These are phyloP conservation scores for Dolichomitus sp. DNA, from an alignment of 2,888 invertebrate species.

Conservation along the genomic window DNA sequence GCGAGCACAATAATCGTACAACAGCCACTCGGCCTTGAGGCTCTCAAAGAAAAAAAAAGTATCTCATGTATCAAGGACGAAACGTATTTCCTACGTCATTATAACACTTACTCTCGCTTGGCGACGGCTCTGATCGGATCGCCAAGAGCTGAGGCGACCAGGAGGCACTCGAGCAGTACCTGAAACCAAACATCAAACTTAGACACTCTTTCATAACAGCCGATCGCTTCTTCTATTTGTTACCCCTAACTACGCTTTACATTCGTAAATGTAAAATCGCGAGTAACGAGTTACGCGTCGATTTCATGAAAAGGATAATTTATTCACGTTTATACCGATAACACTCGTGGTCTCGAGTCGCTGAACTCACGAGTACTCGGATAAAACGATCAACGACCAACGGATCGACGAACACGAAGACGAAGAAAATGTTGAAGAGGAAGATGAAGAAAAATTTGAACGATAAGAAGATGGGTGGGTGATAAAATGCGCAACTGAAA, in stretches of 20 bases:
- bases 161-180: slow-evolving; percentile 89
- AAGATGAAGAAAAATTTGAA: slow-evolving; percentile 28
- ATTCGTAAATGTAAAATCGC: slow-evolving; percentile 7
- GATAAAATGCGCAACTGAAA: slow-evolving; percentile 28
- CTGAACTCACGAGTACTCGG: slow-evolving; percentile 21
- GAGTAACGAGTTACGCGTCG: slow-evolving; percentile 49
- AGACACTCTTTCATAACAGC: slow-evolving; percentile 24
- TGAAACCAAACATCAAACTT: slow-evolving; percentile 82
- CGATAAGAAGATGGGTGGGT: slow-evolving; percentile 25
- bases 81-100: slow-evolving; percentile 22
- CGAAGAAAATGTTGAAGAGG: slow-evolving; percentile 18
- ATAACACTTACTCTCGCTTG: slow-evolving; percentile 82
- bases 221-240: slow-evolving; percentile 15
- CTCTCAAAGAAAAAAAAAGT: neutral
- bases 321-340: neutral
- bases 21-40: slow-evolving; percentile 25
- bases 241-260: neutral
- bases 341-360: slow-evolving; percentile 38
- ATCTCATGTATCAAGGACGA: slow-evolving; percentile 18
- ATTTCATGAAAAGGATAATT: slow-evolving; percentile 32
- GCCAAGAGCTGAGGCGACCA: slow-evolving; percentile 86
- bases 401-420: slow-evolving; percentile 6
- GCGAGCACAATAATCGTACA: neutral
- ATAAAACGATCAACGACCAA: slow-evolving; percentile 14
- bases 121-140: slow-evolving; percentile 79